These are phyloP conservation scores for Cavia aperea DNA, from an alignment of 2,113 vertebrate species.

Conservation along the genomic window DNA sequence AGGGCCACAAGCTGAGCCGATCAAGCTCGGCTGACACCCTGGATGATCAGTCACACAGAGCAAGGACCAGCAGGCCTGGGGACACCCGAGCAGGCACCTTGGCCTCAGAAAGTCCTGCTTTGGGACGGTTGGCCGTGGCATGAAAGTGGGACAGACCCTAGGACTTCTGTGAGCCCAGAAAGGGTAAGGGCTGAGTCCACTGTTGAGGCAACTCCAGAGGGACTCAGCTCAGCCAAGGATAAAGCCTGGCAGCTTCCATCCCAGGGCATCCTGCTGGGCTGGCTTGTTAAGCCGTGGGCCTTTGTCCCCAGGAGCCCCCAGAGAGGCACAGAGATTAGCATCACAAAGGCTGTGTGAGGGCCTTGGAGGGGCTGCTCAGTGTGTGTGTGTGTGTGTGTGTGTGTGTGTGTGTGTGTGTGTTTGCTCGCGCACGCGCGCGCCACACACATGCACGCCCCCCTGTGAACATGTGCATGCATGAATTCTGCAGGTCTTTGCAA, in stretches of 20 bases:
- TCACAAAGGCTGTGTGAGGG: constrained; percentile 4
- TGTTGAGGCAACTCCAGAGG: constrained; percentile 2
- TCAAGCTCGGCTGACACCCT: not conserved
- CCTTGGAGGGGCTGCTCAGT: not conserved
- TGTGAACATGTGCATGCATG: not conserved
- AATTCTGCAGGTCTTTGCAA: not conserved
- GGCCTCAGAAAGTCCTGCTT: constrained; percentile 1
- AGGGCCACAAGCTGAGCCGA: not conserved
- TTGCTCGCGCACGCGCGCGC: no score
- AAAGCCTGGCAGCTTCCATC: not conserved
- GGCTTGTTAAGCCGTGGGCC: not conserved
- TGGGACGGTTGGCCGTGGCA: accelerated
- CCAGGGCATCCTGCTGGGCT: not conserved
- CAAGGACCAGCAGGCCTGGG: not conserved
- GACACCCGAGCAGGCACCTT: not conserved
- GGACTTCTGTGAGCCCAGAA: constrained; percentile 26
- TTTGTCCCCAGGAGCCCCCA: constrained; percentile 11
- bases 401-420: no score
- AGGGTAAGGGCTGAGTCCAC: not conserved
- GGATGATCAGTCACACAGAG: accelerated
- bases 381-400: not conserved
- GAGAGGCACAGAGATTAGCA: not conserved
- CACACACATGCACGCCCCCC: not conserved
- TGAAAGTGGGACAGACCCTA: not conserved
- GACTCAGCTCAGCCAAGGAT: not conserved